phyloP scores from a whole-genome alignment of 2,797 vertebrate genomes.

The Hoplostethus mediterraneus region DNA sequence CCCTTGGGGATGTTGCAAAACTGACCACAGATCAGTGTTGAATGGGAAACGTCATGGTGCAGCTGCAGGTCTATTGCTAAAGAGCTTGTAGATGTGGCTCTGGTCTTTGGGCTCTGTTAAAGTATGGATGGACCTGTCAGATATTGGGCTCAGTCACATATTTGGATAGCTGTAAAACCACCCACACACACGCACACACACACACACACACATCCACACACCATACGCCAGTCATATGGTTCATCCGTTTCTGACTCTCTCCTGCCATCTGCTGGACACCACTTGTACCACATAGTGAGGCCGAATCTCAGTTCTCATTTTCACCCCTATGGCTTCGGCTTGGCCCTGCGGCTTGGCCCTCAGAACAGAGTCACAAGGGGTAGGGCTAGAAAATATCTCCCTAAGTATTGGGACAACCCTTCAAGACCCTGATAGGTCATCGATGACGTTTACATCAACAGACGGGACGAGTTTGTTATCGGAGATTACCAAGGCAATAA shows the following conservation, averaged over 20 bases:
- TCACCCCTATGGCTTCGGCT: too few species aligned
- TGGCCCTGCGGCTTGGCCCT: too few species aligned
- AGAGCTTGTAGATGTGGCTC: not conserved
- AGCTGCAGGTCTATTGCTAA: too few species aligned
- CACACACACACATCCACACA: not conserved
- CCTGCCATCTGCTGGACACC: slow-evolving; percentile 58
- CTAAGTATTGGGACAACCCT: too few species aligned
- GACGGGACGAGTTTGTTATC: too few species aligned
- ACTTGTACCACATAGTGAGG: too few species aligned
- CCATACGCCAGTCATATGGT: not conserved
- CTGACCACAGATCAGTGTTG: slow-evolving; percentile 2
- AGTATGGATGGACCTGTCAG: not conserved
- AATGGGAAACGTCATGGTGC: not conserved
- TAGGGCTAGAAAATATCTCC: too few species aligned
- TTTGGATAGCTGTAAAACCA: slow-evolving; percentile 3
- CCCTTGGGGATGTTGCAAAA: not conserved
- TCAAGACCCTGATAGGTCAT: too few species aligned
- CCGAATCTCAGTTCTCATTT: too few species aligned
- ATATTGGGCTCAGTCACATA: not conserved
- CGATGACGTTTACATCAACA: too few species aligned
- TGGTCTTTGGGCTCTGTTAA: slow-evolving; percentile 18
- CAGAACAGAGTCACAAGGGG: too few species aligned
- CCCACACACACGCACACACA: not conserved
- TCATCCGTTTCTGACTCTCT: slow-evolving; percentile 30
- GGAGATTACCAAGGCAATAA: too few species aligned